A percentile compares a stretch with the other conserved stretches of the same genome.
Conservation (phyloP, 2,888 invertebrate species). For the Aporophyla nigra region DNA sequence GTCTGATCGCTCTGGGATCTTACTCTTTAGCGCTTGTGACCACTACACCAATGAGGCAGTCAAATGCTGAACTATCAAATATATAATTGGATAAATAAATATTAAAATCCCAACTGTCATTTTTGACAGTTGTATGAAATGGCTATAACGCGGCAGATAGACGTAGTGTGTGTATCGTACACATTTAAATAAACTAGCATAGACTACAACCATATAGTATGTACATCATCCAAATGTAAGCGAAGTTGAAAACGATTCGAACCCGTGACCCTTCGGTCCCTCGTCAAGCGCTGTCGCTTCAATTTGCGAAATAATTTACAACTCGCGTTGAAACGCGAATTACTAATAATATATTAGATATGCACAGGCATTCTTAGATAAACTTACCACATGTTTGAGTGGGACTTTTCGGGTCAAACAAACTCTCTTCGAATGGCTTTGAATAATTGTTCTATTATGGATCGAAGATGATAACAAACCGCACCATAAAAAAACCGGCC, state of each 20-base stretch:
- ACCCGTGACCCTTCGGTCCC: constrained; percentile 43
- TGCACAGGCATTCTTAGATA: background rate
- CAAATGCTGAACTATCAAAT: no score
- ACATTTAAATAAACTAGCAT: constrained; percentile 19
- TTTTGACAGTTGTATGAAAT: background rate
- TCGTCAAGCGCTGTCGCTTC: constrained; percentile 55
- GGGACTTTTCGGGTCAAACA: background rate
- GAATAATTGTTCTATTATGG: background rate
- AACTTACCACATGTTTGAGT: background rate
- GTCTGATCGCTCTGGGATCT: no score
- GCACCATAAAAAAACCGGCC: no score
- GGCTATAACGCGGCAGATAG: background rate
- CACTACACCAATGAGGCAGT: no score
- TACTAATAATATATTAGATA: constrained; percentile 40
- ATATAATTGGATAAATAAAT: no score
- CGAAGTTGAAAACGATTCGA: constrained; percentile 52
- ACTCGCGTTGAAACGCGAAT: constrained; percentile 43
- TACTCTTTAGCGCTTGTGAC: no score
- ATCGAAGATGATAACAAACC: no score
- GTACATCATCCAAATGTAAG: constrained; percentile 45
- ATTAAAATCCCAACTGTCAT: no score
- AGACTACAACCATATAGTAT: constrained; percentile 7
- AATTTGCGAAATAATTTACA: constrained; percentile 62
- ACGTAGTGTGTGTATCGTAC: background rate
- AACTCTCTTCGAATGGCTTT: background rate